These are phyloP conservation scores for Drosophila diplacantha DNA, from an alignment of 2,888 invertebrate genomes.

Conservation along the genomic window DNA sequence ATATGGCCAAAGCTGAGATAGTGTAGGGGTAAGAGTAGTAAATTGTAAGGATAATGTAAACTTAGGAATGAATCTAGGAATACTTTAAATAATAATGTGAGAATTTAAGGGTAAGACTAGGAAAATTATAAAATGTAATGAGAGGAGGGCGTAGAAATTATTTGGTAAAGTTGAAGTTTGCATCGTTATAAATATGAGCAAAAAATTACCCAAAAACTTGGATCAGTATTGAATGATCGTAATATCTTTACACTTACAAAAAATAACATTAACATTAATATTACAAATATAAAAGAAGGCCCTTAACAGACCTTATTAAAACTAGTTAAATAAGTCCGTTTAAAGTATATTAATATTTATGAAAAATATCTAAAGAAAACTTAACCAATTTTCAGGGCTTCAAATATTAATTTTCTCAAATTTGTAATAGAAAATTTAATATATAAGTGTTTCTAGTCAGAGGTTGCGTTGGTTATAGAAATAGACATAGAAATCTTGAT, in stretches of 20 bases:
- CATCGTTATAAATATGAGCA: no score
- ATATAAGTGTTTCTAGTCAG: constrained; percentile 3
- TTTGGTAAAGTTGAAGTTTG: no score
- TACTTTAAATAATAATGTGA: not conserved
- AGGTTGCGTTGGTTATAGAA: not conserved
- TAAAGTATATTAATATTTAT: not conserved
- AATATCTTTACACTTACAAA: no score
- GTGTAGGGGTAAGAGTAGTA: not conserved
- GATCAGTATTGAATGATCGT: not conserved
- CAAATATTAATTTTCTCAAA: not conserved
- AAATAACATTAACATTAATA: no score
- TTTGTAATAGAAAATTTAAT: not conserved
- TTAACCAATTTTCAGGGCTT: not conserved
- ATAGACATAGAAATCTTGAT: not conserved
- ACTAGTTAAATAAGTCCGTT: fast-evolving
- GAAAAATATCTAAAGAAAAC: not conserved
- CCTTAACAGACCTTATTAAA: not conserved
- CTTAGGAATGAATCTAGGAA: not conserved
- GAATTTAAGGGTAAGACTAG: no score
- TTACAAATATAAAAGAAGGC: not conserved
- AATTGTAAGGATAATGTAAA: not conserved
- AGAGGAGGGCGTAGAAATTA: not conserved
- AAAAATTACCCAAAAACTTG: not conserved
- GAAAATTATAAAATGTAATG: not conserved
- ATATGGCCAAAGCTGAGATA: constrained; percentile 64